Evolutionary conservation across 2,113 vertebrate genomes (phyloP).

Genomic region (Panurus biarmicus): DNA sequence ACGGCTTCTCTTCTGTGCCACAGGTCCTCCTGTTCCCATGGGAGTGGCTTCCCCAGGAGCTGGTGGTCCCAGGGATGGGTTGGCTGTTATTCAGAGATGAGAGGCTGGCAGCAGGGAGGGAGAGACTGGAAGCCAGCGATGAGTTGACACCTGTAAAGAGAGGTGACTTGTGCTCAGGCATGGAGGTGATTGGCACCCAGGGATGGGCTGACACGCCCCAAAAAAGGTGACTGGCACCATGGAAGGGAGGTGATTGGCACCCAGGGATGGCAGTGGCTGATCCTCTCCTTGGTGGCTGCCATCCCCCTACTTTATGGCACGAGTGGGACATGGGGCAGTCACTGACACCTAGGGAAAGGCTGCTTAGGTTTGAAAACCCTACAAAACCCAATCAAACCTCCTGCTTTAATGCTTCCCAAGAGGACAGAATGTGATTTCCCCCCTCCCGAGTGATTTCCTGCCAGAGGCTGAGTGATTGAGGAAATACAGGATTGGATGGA

Average conservation of each 20-base stretch:
- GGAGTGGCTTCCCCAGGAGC: neutral
- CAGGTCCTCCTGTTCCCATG: neutral
- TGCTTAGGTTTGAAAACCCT: neutral
- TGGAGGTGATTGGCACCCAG: fast-evolving
- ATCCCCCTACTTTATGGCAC: fast-evolving
- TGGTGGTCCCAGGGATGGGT: neutral
- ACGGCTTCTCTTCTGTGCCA: neutral
- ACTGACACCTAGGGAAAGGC: neutral
- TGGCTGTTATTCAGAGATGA: fast-evolving
- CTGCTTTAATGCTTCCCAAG: neutral
- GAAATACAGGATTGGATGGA: neutral
- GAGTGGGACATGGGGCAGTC: fast-evolving
- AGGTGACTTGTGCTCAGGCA: neutral
- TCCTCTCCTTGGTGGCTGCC: neutral
- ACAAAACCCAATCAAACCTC: neutral
- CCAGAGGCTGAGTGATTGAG: neutral
- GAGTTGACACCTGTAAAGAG: neutral
- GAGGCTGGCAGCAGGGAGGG: neutral
- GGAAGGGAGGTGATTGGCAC: neutral
- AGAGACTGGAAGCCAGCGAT: neutral
- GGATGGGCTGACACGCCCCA: neutral
- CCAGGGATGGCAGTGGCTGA: too few relatives aligned
- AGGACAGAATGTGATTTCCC: neutral
- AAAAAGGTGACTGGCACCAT: neutral
- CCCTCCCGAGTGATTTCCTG: fast-evolving